Percentiles rank a stretch among this genome's conserved stretches.
Conservation (phyloP, 1,140 invertebrate genomes). For the Nixonia krombeini region DNA sequence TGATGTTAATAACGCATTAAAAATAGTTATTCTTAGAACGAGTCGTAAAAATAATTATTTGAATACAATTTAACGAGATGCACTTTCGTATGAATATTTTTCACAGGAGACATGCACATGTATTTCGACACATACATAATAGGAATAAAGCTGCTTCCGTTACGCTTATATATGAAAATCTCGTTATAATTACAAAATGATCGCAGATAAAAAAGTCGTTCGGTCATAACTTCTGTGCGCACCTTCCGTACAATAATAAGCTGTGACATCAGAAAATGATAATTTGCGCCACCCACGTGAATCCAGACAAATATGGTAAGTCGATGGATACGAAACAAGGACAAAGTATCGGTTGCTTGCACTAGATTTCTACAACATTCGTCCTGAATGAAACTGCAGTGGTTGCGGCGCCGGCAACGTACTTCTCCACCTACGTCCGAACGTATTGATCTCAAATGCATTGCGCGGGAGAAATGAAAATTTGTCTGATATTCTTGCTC, state of each 20-base stretch:
- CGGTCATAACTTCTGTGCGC: slow-evolving; percentile 26
- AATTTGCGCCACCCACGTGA: slow-evolving; percentile 38
- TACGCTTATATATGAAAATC: too few species aligned
- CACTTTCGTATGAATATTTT: too few species aligned
- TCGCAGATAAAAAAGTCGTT: too few species aligned
- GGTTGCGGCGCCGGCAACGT: slow-evolving; percentile 27
- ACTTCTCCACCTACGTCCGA: slow-evolving; percentile 41
- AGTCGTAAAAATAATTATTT: too few species aligned
- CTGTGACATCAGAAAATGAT: slow-evolving; percentile 45
- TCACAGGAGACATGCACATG: too few species aligned
- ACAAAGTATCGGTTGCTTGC: slow-evolving; percentile 29
- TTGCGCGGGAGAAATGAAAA: slow-evolving; percentile 17
- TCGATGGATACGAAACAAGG: slow-evolving; percentile 39
- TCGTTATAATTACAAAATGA: too few species aligned
- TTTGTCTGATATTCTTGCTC: too few species aligned
- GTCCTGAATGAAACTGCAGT: slow-evolving; percentile 26
- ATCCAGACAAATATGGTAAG: slow-evolving; percentile 42
- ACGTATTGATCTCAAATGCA: slow-evolving; percentile 51
- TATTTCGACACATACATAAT: too few species aligned
- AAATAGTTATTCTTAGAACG: too few species aligned
- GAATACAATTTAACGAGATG: too few species aligned
- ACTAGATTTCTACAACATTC: slow-evolving; percentile 12
- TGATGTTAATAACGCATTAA: too few species aligned
- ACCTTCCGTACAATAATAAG: slow-evolving; percentile 46
- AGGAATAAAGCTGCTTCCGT: too few species aligned